Evolutionary conservation across 2,797 vertebrate genomes (phyloP).

Genomic region (Pangasius djambal): DNA sequence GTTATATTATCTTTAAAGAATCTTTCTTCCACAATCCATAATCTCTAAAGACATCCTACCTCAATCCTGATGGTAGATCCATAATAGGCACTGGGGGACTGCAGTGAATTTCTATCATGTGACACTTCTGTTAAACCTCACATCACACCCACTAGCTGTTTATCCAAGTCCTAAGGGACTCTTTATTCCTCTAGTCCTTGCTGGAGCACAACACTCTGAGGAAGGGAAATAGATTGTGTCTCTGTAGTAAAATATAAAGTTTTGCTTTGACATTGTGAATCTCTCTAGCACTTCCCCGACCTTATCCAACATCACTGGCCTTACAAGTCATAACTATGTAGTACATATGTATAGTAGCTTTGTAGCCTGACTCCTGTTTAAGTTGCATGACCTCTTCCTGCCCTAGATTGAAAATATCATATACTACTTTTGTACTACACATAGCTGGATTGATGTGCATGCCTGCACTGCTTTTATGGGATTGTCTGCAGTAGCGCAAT

Average conservation of each 20-base stretch:
- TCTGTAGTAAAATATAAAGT: background rate
- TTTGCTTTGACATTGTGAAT: background rate
- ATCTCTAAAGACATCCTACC: background rate
- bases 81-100: background rate
- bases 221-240: background rate
- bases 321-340: background rate
- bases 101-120: background rate
- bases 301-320: background rate
- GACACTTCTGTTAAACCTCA: background rate
- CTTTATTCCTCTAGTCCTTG: background rate
- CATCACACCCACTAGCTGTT: constrained; percentile 1
- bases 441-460: background rate
- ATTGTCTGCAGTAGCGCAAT: constrained; percentile 19
- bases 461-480: constrained; percentile 12
- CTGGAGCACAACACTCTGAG: background rate
- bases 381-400: constrained; percentile 8
- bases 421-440: too few relatives aligned
- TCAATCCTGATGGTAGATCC: background rate
- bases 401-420: constrained; percentile 20
- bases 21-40: background rate
- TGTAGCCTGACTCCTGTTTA: background rate
- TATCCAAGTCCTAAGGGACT: background rate
- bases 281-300: background rate
- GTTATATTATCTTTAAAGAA: background rate
- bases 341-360: background rate